Conservation (phyloP, 2,797 vertebrate species). For the Rhynchotus rufescens region DNA sequence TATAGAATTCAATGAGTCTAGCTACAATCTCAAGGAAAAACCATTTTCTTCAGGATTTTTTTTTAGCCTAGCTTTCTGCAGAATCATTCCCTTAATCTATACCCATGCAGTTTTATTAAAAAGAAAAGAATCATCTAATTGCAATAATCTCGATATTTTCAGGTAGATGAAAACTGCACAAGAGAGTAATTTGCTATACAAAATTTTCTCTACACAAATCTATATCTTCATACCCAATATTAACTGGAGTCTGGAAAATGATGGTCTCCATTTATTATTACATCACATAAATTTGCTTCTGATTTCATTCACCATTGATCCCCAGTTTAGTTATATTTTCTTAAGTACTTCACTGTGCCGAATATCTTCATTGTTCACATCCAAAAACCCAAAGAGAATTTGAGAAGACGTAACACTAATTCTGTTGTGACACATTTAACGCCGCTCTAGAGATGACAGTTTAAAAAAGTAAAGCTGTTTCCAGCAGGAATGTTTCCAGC, state of each 20-base stretch:
- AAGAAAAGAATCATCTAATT: neutral
- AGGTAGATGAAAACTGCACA: neutral
- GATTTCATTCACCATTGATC: neutral
- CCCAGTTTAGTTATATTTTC: neutral
- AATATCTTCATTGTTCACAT: neutral
- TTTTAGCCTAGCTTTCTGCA: neutral
- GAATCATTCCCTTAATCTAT: neutral
- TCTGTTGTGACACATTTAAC: neutral
- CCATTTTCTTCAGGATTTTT: neutral
- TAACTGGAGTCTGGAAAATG: neutral
- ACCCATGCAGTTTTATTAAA: neutral
- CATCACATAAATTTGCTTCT: neutral
- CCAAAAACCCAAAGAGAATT: neutral
- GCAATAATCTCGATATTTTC: neutral
- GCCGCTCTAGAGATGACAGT: neutral
- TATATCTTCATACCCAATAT: neutral
- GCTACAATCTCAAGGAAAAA: neutral
- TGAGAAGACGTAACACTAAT: neutral
- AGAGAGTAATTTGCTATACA: neutral
- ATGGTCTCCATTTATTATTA: neutral
- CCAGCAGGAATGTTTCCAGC: neutral
- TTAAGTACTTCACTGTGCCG: neutral
- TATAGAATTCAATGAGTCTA: neutral
- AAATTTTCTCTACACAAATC: neutral
- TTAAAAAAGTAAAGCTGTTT: neutral